A percentile compares a stretch with the other conserved stretches of the same genome.
phyloP scores from a whole-genome alignment of 2,888 invertebrate species.

The Chamaedrilus cognettii region DNA sequence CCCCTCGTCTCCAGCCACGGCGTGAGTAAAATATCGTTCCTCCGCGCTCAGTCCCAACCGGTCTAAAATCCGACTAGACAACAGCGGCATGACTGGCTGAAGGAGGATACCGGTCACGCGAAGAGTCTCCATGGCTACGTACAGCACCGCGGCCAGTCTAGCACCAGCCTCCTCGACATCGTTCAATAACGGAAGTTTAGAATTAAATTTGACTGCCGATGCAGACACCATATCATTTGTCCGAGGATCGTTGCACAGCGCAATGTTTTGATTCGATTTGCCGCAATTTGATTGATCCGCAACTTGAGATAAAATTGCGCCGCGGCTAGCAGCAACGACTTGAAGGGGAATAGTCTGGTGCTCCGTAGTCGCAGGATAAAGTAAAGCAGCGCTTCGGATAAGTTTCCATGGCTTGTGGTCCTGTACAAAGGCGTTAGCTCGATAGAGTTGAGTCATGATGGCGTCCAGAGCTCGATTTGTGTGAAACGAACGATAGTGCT shows the following conservation, averaged over 20 bases:
- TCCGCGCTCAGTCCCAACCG: constrained; percentile 50
- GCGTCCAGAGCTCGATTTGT: constrained; percentile 82
- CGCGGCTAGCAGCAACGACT: not conserved
- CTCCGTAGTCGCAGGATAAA: too few species aligned
- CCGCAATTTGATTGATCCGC: too few species aligned
- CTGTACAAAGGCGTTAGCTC: constrained; percentile 86
- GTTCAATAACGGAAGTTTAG: not conserved
- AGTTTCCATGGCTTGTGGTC: constrained; percentile 86
- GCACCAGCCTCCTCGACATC: not conserved
- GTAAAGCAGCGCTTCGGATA: constrained; percentile 65
- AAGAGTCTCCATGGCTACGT: constrained; percentile 81
- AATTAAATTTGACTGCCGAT: too few species aligned
- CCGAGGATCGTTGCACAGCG: too few species aligned
- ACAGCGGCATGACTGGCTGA: constrained; percentile 81
- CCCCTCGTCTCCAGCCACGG: not conserved
- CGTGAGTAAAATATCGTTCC: constrained; percentile 38
- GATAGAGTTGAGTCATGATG: constrained; percentile 73
- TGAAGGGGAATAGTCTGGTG: too few species aligned
- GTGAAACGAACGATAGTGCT: constrained; percentile 74
- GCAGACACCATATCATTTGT: too few species aligned
- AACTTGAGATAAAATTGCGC: too few species aligned
- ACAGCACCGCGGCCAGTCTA: constrained; percentile 70
- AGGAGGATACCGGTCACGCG: constrained; percentile 78
- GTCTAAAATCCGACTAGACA: constrained; percentile 69
- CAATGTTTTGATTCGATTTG: too few species aligned